Evolutionary conservation across 1,140 invertebrate genomes (phyloP), one percentile per base, ranked within the genome.

Genomic region (Drosophila baimaii): DNA sequence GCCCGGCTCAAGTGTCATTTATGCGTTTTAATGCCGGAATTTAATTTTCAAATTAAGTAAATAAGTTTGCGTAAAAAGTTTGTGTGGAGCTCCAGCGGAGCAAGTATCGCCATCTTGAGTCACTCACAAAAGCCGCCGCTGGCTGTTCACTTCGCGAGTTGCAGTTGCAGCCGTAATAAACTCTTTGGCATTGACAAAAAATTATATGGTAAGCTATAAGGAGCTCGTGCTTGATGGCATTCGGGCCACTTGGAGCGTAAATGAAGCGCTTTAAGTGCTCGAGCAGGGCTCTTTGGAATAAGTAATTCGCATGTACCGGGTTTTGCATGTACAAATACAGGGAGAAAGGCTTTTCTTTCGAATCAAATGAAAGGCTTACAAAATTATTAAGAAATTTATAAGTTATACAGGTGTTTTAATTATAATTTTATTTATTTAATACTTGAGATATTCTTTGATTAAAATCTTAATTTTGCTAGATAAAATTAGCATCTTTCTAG

Each of bases 1-100:
- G 47, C 56, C 52, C 57, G 57, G 81, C 84, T 89, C 86, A 89
- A 89, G 84, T 89, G 84, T 89, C 84, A 84, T 89, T 89, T 89
- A 89, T 89, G 85, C 80, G 77, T 89, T 89, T 89, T 89, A 89
- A 89, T 89, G 80, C 78, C 76, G 74, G 85, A 89, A 89, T 89
- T 89, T 89, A 89, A 89, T 89, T 89, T 89, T 79, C 74, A 89
- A 89, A 89, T 89, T 84, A 89, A 89, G 77, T 81, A 89, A 70
- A 83, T 82, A 84, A 89, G 80, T 79, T 79, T 77, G 74, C 51
- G 76, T 56, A 47, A 77, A 78, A 77, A 77, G 55, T 86, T 76
- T 66, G n/a, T 23, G 76, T 37, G 76, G 41, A 62, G n/a, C n/a
- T 73, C 12, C 35, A 49, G 25, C 10, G 15, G 31, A 25, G 51